Base-by-base conservation (phyloP, 2,113 vertebrate genomes). In the Dasyornis broadbenti region DNA sequence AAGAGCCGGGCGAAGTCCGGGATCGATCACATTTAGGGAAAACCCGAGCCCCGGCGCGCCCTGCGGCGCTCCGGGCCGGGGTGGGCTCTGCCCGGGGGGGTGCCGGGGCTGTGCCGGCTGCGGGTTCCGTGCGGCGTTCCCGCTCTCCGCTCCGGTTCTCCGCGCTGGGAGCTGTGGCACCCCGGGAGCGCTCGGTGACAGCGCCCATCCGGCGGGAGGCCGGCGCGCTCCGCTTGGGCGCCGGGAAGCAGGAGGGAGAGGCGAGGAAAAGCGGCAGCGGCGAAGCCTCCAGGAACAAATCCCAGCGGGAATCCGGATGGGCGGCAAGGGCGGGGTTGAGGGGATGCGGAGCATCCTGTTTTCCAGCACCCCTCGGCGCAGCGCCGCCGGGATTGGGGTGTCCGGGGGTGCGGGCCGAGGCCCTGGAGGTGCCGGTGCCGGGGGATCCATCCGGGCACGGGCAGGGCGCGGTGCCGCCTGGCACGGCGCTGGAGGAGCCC, bases 401-500 rank as follows among this genome's bases (percentile, higher is more conserved):
- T 9, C 10, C 5, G 57, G 72, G 27, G 33, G 9, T 10, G 4
- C 16, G 0, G 4, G 33, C 40, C 19, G 68, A 31, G 82, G 56
- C 9, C n/a, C 39, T 0, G 45, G 31, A 18, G 0, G 64, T 42
- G 59, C 69, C 7, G 56, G 45, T 42, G 23, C 13, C 6, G 1
- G 11, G 42, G 57, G 37, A 49, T 76, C 78, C 78, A 31, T 31
- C 20, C 54, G 40, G 81, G 59, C 6, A 71, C 52, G 44, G 86
- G 90, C 42, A 81, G 82, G 70, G 45, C 16, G 44, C 26, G 69
- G 60, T 18, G 88, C 80, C 60, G 37, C 78, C 77, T 90, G 45
- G 84, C 84, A 77, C 42, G 66, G 88, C 12, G 52, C 94, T 79
- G 94, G 81, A 92, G 95, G 88, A 95, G 85, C 96, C 35, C 11